Evolutionary conservation across 30 jellyfish, hydroid and myxozoan genomes (phyloP).

Genomic region (Haliclystus octoradiatus): DNA sequence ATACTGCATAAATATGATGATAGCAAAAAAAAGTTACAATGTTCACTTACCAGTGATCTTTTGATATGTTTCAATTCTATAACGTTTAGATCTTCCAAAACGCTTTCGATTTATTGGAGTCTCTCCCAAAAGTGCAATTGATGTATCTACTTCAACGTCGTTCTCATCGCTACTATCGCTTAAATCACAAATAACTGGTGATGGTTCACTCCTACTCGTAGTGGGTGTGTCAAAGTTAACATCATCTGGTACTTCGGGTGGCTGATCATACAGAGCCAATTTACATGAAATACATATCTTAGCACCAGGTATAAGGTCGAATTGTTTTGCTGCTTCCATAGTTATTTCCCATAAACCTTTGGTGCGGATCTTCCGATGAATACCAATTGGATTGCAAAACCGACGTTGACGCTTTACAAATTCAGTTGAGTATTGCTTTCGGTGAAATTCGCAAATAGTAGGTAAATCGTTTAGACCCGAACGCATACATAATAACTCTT

Average conservation of each 20-base stretch:
- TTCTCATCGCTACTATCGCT: too few relatives aligned
- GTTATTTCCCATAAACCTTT: neutral
- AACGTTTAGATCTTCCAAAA: neutral
- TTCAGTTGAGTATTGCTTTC: neutral
- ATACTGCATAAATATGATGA: too few relatives aligned
- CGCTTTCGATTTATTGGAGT: neutral
- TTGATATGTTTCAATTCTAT: neutral
- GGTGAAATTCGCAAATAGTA: neutral
- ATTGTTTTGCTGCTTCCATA: neutral
- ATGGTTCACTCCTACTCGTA: too few relatives aligned
- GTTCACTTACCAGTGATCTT: neutral
- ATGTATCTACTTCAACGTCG: too few relatives aligned
- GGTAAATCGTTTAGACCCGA: neutral
- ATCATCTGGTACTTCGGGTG: too few relatives aligned
- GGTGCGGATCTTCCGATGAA: neutral
- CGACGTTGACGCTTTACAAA: neutral
- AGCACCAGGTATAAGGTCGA: neutral
- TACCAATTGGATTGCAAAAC: neutral
- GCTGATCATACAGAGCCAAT: too few relatives aligned
- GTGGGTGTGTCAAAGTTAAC: too few relatives aligned
- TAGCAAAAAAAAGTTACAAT: too few relatives aligned
- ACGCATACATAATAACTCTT: neutral
- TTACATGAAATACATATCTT: neutral
- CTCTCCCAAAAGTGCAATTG: conserved; percentile 3
- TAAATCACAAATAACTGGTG: too few relatives aligned